Evolutionary conservation across 2,113 vertebrate genomes (phyloP).

Genomic region (Engystomops pustulosus): DNA sequence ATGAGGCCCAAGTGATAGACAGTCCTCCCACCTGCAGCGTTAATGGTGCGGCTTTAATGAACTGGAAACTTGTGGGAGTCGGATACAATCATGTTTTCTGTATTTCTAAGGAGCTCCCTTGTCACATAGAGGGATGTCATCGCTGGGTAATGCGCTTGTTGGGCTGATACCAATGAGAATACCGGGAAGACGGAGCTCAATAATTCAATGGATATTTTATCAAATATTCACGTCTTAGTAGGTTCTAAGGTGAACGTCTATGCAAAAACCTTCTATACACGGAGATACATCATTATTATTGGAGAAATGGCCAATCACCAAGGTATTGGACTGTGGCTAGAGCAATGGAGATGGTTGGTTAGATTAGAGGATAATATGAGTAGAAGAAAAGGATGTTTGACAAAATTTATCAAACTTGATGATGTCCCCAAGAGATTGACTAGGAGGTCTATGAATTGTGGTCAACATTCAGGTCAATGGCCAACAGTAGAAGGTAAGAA

Average conservation of each 20-base stretch:
- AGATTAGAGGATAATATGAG: no score
- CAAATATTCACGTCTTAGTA: neutral
- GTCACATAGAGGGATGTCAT: neutral
- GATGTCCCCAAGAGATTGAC: no score
- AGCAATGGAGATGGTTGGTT: no score
- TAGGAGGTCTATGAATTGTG: no score
- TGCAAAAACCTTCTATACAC: no score
- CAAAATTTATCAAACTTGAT: no score
- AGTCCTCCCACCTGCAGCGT: constrained; percentile 19
- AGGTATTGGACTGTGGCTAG: no score
- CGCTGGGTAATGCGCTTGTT: neutral
- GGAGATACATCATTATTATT: no score
- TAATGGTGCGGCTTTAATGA: constrained; percentile 34
- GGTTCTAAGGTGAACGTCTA: neutral
- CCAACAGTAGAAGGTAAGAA: no score
- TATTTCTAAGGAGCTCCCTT: neutral
- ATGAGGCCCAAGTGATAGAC: constrained; percentile 10
- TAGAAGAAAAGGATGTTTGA: no score
- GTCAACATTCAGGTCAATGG: no score
- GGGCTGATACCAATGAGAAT: neutral
- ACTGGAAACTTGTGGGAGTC: constrained; percentile 35
- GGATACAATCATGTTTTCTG: constrained; percentile 12
- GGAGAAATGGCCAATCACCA: no score
- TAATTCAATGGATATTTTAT: neutral
- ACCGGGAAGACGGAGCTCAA: neutral